Conservation (phyloP, 2,113 vertebrate species). For the Noturus placidus region DNA sequence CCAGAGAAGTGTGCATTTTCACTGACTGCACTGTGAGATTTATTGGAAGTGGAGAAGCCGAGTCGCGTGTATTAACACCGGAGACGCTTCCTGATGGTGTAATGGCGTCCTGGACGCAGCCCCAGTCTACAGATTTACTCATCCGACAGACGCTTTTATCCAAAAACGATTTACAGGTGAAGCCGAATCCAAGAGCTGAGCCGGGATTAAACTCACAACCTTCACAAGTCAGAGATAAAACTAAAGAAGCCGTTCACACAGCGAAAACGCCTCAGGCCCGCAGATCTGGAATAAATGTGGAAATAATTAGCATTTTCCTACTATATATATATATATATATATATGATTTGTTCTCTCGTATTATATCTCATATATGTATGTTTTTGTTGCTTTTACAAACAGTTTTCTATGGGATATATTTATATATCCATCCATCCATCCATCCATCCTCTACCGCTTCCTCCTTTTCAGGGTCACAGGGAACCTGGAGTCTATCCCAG, state of each 20-base stretch:
- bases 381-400: too few relatives aligned
- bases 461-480: too few relatives aligned
- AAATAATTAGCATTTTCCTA: too few relatives aligned
- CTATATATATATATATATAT: too few relatives aligned
- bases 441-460: too few relatives aligned
- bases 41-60: slow-evolving; percentile 32
- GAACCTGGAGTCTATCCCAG: too few relatives aligned
- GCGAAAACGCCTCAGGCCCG: background rate
- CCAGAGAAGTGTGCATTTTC: background rate
- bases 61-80: slow-evolving; percentile 22
- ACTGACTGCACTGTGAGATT: slow-evolving; percentile 15
- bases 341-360: too few relatives aligned
- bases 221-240: background rate
- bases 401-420: too few relatives aligned
- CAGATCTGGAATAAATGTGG: too few relatives aligned
- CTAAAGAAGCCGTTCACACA: background rate
- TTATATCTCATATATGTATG: too few relatives aligned
- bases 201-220: background rate
- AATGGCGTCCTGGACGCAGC: slow-evolving; percentile 23
- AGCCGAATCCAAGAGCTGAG: background rate
- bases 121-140: slow-evolving; percentile 22
- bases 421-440: too few relatives aligned
- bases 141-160: slow-evolving; percentile 6
- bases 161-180: background rate
- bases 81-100: slow-evolving; percentile 13